phyloP scores from a whole-genome alignment of 2,888 invertebrate species.

The Ichneumon xanthorius region DNA sequence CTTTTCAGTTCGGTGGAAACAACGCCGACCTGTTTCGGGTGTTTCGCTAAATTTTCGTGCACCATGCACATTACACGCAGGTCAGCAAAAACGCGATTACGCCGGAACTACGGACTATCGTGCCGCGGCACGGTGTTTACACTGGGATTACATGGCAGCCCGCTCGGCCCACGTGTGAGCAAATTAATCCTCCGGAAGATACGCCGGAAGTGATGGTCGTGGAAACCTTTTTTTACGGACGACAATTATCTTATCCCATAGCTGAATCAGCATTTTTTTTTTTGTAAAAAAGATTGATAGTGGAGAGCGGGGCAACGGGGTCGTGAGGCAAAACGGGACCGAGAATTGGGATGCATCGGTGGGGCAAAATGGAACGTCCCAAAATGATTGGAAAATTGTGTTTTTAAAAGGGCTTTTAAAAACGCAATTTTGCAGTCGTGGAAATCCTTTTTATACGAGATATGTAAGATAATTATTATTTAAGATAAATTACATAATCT shows the following conservation, averaged over 20 bases:
- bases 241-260: background rate
- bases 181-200: slow-evolving; percentile 8
- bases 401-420: too few species aligned
- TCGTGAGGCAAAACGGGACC: too few species aligned
- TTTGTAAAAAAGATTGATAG: background rate
- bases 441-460: too few species aligned
- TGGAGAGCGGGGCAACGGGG: too few species aligned
- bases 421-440: too few species aligned
- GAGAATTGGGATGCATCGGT: too few species aligned
- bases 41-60: background rate
- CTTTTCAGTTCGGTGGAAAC: background rate
- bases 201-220: background rate
- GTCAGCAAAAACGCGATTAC: slow-evolving; percentile 51
- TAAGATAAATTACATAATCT: too few species aligned
- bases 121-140: slow-evolving; percentile 21
- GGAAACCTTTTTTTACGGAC: background rate
- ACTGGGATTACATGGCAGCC: slow-evolving; percentile 2
- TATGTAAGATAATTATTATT: too few species aligned
- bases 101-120: slow-evolving; percentile 36
- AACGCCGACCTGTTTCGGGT: background rate
- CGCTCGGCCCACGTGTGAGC: background rate
- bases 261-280: background rate
- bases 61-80: background rate
- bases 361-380: too few species aligned
- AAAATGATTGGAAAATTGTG: too few species aligned